Evolutionary conservation across 2,888 invertebrate species (phyloP), one percentile per base, ranked within the genome.

Genomic region (Ornithoptera priamus): DNA sequence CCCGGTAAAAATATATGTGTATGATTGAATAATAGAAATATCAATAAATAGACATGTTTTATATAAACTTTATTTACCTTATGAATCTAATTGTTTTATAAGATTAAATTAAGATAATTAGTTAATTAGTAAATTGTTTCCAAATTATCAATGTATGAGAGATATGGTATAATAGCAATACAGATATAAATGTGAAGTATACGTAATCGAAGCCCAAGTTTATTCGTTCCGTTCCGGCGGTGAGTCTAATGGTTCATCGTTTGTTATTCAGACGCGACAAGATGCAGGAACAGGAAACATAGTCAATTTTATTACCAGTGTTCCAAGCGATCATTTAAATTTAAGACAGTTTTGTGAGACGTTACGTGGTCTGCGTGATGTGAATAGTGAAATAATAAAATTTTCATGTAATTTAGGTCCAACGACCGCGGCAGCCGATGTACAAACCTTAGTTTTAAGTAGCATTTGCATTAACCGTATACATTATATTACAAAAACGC

Each of bases 211-310:
- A 18, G 50, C 30, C 57, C 17, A 58, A 64, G 36, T 60, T 73
- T 72, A 71, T 76, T 77, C 82, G 86, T 86, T 87, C 83, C 86
- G 85, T 84, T 84, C 82, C 83, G 82, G 75, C 79, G 79, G 83
- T 75, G 79, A 76, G 77, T 75, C 80, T 79, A 78, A 78, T 77
- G 78, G 77, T 77, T 74, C 73, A 76, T 75, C 75, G 77, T 83
- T 83, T 82, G 76, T 80, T 84, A 86, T 86, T 84, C 85, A 84
- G 76, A 73, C 74, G 73, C 72, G 73, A 69, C 65, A 74, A 77
- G 78, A 74, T 79, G 77, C 83, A 82, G 86, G 83, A 85, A 86
- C 80, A 81, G 86, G 85, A 83, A 79, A 76, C 80, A 78, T 84
- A 85, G 83, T 83, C 80, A 79, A 69, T 71, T 59, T 69, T 62